Evolutionary conservation across 2,797 vertebrate species (phyloP).

Genomic region (Tolypeutes matacus): DNA sequence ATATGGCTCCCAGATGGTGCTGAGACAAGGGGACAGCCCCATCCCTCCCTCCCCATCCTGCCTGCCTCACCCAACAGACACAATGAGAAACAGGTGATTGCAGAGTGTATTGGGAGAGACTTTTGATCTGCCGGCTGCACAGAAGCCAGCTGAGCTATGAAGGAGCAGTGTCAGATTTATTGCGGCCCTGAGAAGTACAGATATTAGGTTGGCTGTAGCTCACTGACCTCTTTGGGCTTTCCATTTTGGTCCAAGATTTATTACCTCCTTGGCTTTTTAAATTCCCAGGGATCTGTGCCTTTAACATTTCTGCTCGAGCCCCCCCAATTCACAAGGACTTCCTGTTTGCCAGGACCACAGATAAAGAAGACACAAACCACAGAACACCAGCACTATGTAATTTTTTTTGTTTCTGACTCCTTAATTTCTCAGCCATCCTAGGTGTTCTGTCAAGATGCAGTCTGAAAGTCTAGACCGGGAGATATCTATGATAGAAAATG

Average conservation of each 20-base stretch:
- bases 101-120: constrained; percentile 79
- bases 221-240: constrained; percentile 89
- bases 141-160: constrained; percentile 88
- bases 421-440: constrained; percentile 90
- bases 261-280: constrained; percentile 87
- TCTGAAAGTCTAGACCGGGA: constrained; percentile 92
- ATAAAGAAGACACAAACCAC: constrained; percentile 91
- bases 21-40: constrained; percentile 77
- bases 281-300: constrained; percentile 88
- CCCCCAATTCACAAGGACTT: constrained; percentile 87
- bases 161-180: constrained; percentile 89
- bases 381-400: constrained; percentile 90
- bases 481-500: constrained; percentile 91
- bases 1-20: constrained; percentile 86
- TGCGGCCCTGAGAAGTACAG: constrained; percentile 89
- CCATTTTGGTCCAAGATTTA: constrained; percentile 88
- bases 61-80: constrained; percentile 80
- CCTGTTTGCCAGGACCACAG: constrained; percentile 88
- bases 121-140: constrained; percentile 89
- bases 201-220: constrained; percentile 90
- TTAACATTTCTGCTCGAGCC: constrained; percentile 87
- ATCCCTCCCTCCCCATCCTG: constrained; percentile 78
- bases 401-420: constrained; percentile 89
- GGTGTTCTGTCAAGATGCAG: constrained; percentile 92
- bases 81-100: constrained; percentile 90